Evolutionary conservation across 2,113 vertebrate genomes (phyloP).

Genomic region (Pituophis catenifer): DNA sequence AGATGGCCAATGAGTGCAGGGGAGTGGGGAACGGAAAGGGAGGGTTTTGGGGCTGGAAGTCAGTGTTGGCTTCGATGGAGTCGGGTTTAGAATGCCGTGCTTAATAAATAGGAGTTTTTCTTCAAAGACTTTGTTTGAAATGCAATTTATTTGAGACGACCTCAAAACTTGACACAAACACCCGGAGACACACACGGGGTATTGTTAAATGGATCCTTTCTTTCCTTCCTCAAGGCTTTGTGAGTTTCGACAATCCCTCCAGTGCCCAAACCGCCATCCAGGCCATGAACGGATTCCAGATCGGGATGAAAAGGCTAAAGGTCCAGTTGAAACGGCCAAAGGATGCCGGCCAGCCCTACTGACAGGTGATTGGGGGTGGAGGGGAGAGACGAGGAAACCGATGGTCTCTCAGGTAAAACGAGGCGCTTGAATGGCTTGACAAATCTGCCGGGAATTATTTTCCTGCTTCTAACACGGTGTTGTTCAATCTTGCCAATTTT

Average conservation of each 20-base stretch:
- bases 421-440: not conserved
- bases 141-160: no score
- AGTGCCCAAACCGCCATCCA: slow-evolving; percentile 96
- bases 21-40: no score
- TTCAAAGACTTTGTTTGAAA: no score
- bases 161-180: not conserved
- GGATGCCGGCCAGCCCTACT: slow-evolving; percentile 95
- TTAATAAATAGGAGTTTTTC: no score
- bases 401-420: not conserved
- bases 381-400: not conserved
- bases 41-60: no score
- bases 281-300: slow-evolving; percentile 99
- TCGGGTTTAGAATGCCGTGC: no score
- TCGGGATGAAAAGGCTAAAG: slow-evolving; percentile 98
- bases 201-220: not conserved
- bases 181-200: no score
- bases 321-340: slow-evolving; percentile 97
- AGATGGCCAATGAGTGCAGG: no score
- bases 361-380: slow-evolving; percentile 62
- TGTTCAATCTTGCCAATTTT: not conserved
- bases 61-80: no score
- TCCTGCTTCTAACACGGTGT: not conserved
- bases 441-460: not conserved
- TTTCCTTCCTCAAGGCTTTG: slow-evolving; percentile 80
- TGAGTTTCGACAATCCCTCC: slow-evolving; percentile 98